Evolutionary conservation across 2,113 vertebrate genomes (phyloP).

Genomic region (Nesogale talazaci): DNA sequence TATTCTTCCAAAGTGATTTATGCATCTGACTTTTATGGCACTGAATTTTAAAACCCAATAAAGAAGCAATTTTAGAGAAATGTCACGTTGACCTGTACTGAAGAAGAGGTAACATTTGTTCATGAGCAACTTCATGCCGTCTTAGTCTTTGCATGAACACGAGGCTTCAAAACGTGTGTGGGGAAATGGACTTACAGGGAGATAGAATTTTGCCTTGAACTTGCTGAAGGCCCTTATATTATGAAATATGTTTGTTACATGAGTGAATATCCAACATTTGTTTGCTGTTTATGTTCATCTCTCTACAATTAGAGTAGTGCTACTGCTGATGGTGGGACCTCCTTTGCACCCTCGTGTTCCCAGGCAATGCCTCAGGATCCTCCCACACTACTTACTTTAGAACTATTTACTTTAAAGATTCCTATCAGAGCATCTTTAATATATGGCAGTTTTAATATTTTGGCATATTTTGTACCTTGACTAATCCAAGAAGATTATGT

Average conservation of each 20-base stretch:
- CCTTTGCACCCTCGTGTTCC: slow-evolving; percentile 28
- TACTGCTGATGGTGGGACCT: slow-evolving; percentile 8
- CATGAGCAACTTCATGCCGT: slow-evolving; percentile 25
- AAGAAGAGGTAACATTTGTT: slow-evolving; percentile 59
- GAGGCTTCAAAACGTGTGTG: too few species aligned
- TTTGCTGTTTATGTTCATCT: too few species aligned
- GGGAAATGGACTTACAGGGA: too few species aligned
- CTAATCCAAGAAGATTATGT: slow-evolving; percentile 80
- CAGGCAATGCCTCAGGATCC: background rate
- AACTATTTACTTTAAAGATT: slow-evolving; percentile 66
- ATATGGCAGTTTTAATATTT: slow-evolving; percentile 76
- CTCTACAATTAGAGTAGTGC: background rate
- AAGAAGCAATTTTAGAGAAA: slow-evolving; percentile 76
- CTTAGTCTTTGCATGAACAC: background rate
- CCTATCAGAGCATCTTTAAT: slow-evolving; percentile 67
- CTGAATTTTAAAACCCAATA: slow-evolving; percentile 75
- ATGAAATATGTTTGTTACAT: slow-evolving; percentile 19
- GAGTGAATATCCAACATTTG: slow-evolving; percentile 26
- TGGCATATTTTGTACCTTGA: slow-evolving; percentile 78
- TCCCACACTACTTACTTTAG: slow-evolving; percentile 58
- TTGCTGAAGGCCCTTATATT: background rate
- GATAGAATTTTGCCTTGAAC: too few species aligned
- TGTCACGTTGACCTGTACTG: slow-evolving; percentile 77
- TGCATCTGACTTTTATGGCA: slow-evolving; percentile 74
- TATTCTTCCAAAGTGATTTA: slow-evolving; percentile 76